Base-by-base conservation (phyloP, 35 echinoderm and acorn worm genomes). In the Ophiothrix spiculata region DNA sequence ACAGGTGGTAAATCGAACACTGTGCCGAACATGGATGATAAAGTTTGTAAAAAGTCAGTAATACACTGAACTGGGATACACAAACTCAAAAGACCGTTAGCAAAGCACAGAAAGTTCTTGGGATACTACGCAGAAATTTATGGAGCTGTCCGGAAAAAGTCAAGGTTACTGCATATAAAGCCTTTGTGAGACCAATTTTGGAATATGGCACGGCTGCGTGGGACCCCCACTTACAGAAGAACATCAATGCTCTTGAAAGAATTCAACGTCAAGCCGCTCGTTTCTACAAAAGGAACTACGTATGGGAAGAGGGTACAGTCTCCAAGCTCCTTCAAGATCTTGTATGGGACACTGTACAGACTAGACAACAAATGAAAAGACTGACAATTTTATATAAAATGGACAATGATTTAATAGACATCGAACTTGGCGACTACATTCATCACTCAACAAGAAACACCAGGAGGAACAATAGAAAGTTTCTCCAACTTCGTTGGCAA, bases 261-360 rank as follows among this genome's bases (percentile, higher is more conserved):
- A 81, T 39, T 6, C 36, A 39, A 32, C 31, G 79, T 40, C 35
- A 81, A 81, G 60, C 39, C 33, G 63, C 69, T 31, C 64, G 37
- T 4, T 86, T 36, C 35, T 37, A 35, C 28, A 75, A 86, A 13
- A 40, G 36, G n/a, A 74, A 39, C 21, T 46, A 39, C 31, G 13
- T 12, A 1, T 19, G 40, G 4, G 79, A 81, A 25, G 29, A 69
- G 29, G 31, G 79, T 2, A 81, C 12, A 14, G 79, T 81, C 39
- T 45, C 39, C 79, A 40, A 15, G 2, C 4, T 81, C 1, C 40
- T 81, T 1, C 11, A 32, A 29, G 38, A 69, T 11, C 33, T 86
- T 39, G 69, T 36, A n/a, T 76, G 84, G 84, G 60, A 86, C 31
- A 38, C 84, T 33, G n/a, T 86, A 39, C 38, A 86, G 64, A 41